Percentiles rank a stretch among this genome's conserved stretches.
Conservation (phyloP, 2,888 invertebrate genomes). For the Macrosoma leucophasiata region DNA sequence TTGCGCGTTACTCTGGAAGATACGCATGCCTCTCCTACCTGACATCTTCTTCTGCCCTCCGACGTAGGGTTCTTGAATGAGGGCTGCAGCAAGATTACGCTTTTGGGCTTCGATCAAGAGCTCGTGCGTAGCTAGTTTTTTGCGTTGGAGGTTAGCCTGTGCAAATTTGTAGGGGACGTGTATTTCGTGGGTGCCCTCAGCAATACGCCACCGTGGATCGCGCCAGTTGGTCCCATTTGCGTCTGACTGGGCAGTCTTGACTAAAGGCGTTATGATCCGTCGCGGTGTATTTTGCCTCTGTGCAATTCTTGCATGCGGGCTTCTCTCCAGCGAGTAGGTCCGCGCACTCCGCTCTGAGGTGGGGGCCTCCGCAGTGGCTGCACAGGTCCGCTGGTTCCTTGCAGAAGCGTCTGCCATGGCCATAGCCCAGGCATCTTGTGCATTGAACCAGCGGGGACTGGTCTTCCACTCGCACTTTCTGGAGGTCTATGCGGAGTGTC, state of each 20-base stretch:
- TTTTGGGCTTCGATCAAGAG: no score
- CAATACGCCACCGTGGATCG: slow-evolving; percentile 4
- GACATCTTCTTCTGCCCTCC: no score
- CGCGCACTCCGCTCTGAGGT: slow-evolving; percentile 14
- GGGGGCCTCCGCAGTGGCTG: slow-evolving; percentile 24
- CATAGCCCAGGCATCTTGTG: slow-evolving; percentile 21
- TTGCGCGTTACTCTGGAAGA: slow-evolving; percentile 1
- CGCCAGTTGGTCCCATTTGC: slow-evolving; percentile 17
- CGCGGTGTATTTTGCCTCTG: slow-evolving; percentile 1
- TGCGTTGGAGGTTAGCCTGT: slow-evolving; percentile 27
- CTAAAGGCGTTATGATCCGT: slow-evolving; percentile 13
- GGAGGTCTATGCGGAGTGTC: no score
- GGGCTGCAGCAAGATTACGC: slow-evolving; percentile 9
- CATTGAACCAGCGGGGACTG: slow-evolving; percentile 26
- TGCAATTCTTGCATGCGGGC: slow-evolving; percentile 15
- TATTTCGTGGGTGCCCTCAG: slow-evolving; percentile 19
- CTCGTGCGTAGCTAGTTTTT: slow-evolving; percentile 25
- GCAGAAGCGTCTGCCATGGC: slow-evolving; percentile 20
- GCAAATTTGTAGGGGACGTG: slow-evolving; percentile 12
- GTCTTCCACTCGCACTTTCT: no score
- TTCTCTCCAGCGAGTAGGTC: neutral
- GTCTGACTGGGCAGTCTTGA: slow-evolving; percentile 7
- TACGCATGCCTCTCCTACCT: no score
- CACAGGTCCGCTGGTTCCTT: slow-evolving; percentile 15
- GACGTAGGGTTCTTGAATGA: slow-evolving; percentile 33